phyloP scores from a whole-genome alignment of 2,888 invertebrate genomes.

The Lumbricus terrestris region DNA sequence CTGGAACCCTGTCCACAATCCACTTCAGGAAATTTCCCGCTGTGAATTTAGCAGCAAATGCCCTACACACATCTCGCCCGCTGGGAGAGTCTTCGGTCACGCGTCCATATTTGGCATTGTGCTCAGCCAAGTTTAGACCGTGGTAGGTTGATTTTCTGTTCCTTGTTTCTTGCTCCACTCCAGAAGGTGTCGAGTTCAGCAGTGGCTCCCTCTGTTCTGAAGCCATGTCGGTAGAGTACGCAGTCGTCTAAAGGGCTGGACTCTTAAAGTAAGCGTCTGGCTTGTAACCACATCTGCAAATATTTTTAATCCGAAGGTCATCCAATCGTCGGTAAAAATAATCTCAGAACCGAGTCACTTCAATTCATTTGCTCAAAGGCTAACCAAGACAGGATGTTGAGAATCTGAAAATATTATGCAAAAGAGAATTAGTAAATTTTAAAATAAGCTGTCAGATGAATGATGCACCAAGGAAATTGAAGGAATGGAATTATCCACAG shows the following conservation, averaged over 20 bases:
- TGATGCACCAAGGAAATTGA: too few relatives aligned
- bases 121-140: not conserved
- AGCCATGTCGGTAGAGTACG: not conserved
- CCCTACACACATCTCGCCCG: not conserved
- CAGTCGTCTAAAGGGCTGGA: not conserved
- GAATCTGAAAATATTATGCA: not conserved
- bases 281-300: not conserved
- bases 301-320: not conserved
- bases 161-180: not conserved
- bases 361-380: not conserved
- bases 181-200: not conserved
- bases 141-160: conserved; percentile 6
- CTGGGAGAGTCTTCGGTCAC: not conserved
- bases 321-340: not conserved
- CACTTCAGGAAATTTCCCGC: not conserved
- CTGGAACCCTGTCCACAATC: conserved; percentile 41
- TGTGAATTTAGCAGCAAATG: not conserved
- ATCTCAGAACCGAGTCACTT: not conserved
- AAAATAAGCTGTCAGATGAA: too few relatives aligned
- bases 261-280: not conserved
- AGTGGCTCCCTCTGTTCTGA: not conserved
- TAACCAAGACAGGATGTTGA: not conserved
- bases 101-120: not conserved
- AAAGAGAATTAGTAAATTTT: not conserved
- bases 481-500: too few relatives aligned